Percentiles rank a stretch among this genome's conserved stretches.
phyloP scores from a whole-genome alignment of 2,113 vertebrate genomes.

The Callochromis pleurospilus region DNA sequence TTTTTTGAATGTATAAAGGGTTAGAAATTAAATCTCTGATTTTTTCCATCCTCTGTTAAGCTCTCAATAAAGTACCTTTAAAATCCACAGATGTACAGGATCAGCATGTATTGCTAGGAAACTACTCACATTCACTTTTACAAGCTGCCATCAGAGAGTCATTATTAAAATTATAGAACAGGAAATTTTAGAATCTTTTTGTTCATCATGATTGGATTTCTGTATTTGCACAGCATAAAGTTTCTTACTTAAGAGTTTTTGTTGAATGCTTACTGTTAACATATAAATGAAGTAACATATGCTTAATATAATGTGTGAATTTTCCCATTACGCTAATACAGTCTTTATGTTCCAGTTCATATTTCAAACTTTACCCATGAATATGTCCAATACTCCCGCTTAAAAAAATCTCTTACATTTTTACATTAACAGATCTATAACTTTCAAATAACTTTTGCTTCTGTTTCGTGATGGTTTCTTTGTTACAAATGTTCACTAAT shows the following conservation, averaged over 20 bases:
- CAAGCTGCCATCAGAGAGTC: accelerated
- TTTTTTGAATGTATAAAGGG: neutral
- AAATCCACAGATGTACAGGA: accelerated
- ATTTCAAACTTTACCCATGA: neutral
- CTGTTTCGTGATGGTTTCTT: accelerated
- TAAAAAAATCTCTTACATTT: accelerated
- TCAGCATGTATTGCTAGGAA: accelerated
- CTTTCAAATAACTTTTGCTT: accelerated
- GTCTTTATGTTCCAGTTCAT: neutral
- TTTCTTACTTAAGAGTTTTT: neutral
- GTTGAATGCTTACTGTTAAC: accelerated
- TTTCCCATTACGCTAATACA: no score
- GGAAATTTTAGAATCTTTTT: accelerated
- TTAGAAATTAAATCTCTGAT: neutral
- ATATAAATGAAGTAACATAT: accelerated
- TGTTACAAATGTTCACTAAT: neutral
- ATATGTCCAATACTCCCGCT: neutral
- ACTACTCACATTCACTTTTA: accelerated
- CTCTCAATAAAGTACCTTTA: neutral
- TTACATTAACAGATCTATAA: accelerated
- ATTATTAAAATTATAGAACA: accelerated
- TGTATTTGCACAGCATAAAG: accelerated
- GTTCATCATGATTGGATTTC: accelerated
- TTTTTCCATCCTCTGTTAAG: accelerated
- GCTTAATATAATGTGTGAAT: neutral